These are phyloP conservation scores for Calameuta pallipes DNA, from an alignment of 2,888 invertebrate genomes.

Conservation along the genomic window DNA sequence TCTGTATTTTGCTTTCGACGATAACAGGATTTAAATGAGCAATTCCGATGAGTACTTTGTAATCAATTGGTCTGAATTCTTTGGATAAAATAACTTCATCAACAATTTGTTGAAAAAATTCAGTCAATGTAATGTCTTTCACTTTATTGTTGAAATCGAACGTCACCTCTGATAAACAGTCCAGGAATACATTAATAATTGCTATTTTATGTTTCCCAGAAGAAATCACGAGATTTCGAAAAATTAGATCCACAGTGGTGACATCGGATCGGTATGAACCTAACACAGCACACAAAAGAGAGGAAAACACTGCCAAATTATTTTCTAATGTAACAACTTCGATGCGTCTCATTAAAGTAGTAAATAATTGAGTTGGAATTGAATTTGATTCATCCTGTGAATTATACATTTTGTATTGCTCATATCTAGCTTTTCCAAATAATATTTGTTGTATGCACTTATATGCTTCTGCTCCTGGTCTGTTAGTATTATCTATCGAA, in stretches of 20 bases:
- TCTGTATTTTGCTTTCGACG: conserved; percentile 46
- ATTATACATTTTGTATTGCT: conserved; percentile 24
- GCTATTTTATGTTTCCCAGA: conserved; percentile 33
- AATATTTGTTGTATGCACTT: conserved; percentile 51
- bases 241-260: conserved; percentile 40
- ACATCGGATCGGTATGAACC: conserved; percentile 40
- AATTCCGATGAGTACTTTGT: conserved; percentile 41
- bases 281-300: conserved; percentile 41
- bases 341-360: conserved; percentile 31
- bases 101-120: conserved; percentile 44
- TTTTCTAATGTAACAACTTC: conserved; percentile 20
- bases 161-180: conserved; percentile 39
- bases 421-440: conserved; percentile 36
- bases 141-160: conserved; percentile 52
- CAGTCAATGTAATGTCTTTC: conserved; percentile 37
- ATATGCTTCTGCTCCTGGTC: conserved; percentile 38
- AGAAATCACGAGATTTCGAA: conserved; percentile 46
- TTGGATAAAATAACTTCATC: conserved; percentile 37
- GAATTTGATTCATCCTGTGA: conserved; percentile 19
- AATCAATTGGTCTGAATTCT: conserved; percentile 34
- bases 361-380: conserved; percentile 32
- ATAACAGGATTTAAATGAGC: conserved; percentile 53
- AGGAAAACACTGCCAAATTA: conserved; percentile 33
- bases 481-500: conserved; percentile 28
- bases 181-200: conserved; percentile 35